Evolutionary conservation across 2,113 vertebrate species (phyloP).

Genomic region (Lophura nycthemera): DNA sequence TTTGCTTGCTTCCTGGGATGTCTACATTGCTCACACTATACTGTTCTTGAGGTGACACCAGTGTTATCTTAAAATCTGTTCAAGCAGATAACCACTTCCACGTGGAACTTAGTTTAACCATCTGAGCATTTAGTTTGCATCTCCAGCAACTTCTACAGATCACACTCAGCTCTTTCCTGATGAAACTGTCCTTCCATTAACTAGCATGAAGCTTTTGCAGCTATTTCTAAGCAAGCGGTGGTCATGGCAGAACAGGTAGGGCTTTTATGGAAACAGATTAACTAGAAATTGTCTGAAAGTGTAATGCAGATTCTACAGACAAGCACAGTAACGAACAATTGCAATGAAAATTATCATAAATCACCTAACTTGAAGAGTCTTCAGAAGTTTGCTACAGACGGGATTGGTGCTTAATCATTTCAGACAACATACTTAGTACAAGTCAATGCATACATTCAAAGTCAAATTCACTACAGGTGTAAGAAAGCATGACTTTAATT

Average conservation of each 20-base stretch:
- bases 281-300: neutral
- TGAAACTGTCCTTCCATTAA: neutral
- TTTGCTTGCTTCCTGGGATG: neutral
- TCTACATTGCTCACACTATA: neutral
- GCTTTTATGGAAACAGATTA: neutral
- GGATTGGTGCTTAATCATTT: neutral
- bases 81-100: neutral
- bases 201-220: neutral
- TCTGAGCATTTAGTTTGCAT: slow-evolving; percentile 1
- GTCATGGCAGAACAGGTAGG: neutral
- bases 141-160: neutral
- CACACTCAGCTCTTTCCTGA: neutral
- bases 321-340: neutral
- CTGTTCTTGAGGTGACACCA: neutral
- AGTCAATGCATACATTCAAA: neutral
- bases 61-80: neutral
- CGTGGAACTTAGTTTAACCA: neutral
- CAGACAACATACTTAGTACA: slow-evolving; percentile 2
- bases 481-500: neutral
- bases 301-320: neutral
- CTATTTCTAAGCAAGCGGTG: neutral
- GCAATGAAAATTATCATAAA: slow-evolving; percentile 16
- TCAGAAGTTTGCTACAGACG: neutral
- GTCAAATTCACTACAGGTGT: neutral
- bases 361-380: slow-evolving; percentile 6